A percentile compares a stretch with the other conserved stretches of the same genome.
These are phyloP conservation scores for Muraenolepis orangiensis DNA, from an alignment of 2,797 vertebrate species.

Conservation along the genomic window DNA sequence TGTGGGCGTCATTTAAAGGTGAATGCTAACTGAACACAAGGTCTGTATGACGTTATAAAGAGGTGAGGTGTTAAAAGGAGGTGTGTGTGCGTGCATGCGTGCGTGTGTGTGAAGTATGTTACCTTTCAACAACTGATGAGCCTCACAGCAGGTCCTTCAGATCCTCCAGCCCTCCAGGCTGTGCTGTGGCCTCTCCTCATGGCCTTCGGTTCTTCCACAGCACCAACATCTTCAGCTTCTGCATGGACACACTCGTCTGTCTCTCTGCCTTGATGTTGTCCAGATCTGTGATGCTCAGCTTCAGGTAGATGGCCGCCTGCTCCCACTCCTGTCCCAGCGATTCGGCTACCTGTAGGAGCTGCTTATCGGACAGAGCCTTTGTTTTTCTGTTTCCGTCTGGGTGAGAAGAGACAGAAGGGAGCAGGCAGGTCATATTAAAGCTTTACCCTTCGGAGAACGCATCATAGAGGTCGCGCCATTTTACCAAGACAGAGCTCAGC, in stretches of 20 bases:
- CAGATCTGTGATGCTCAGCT: conserved; percentile 67
- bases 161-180: conserved; percentile 42
- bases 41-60: too few relatives aligned
- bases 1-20: too few relatives aligned
- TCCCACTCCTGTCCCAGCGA: conserved; percentile 79
- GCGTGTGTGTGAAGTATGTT: conserved; percentile 10
- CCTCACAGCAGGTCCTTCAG: conserved; percentile 67
- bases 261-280: conserved; percentile 69
- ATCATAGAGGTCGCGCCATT: not conserved
- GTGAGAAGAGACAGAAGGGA: not conserved
- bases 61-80: too few relatives aligned
- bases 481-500: not conserved
- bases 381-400: not conserved
- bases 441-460: not conserved
- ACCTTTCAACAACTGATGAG: conserved; percentile 71
- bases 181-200: conserved; percentile 57
- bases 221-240: conserved; percentile 75
- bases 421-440: not conserved
- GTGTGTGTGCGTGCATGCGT: too few relatives aligned
- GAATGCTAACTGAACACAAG: too few relatives aligned
- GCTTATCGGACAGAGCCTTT: conserved; percentile 67
- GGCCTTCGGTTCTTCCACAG: conserved; percentile 70
- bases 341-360: conserved; percentile 75
- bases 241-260: conserved; percentile 71
- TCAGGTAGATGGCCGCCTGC: conserved; percentile 75